phyloP scores from a whole-genome alignment of 2,888 invertebrate genomes.

The Drosophila parthenogenetica region DNA sequence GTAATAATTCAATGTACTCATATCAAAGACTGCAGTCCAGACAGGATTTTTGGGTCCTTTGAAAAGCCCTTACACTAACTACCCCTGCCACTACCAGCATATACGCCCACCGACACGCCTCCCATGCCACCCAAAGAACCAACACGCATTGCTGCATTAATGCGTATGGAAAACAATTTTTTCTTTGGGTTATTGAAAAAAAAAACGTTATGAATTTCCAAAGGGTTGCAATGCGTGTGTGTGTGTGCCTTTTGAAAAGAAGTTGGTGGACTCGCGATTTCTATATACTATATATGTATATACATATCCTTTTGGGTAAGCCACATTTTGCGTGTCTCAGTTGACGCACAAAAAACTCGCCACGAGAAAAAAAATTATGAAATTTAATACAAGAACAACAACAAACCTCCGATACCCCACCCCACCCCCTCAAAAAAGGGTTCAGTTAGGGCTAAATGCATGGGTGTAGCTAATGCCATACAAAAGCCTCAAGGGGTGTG shows the following conservation, averaged over 20 bases:
- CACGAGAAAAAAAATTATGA: constrained; percentile 39
- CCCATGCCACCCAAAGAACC: constrained; percentile 4
- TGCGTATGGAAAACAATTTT: constrained; percentile 68
- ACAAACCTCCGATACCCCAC: background rate
- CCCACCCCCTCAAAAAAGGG: constrained; percentile 38
- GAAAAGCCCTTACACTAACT: constrained; percentile 16
- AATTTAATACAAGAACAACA: constrained; percentile 40
- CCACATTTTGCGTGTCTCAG: constrained; percentile 73
- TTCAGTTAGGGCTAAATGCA: constrained; percentile 42
- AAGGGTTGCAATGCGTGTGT: constrained; percentile 52
- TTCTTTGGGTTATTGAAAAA: constrained; percentile 32
- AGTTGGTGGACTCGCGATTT: constrained; percentile 61
- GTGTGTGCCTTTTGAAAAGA: constrained; percentile 57
- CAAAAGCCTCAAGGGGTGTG: background rate
- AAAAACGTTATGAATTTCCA: constrained; percentile 50
- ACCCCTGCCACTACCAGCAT: background rate
- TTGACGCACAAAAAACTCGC: constrained; percentile 51
- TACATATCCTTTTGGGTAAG: constrained; percentile 58
- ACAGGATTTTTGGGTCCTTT: constrained; percentile 18
- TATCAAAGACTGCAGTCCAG: constrained; percentile 33
- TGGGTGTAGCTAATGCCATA: constrained; percentile 56
- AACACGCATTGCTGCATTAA: constrained; percentile 71
- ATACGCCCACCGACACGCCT: no score
- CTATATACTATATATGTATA: constrained; percentile 21
- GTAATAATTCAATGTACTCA: constrained; percentile 43